Evolutionary conservation across 2,797 vertebrate genomes (phyloP), one percentile per base, ranked within the genome.

Genomic region (Micrastur ruficollis): DNA sequence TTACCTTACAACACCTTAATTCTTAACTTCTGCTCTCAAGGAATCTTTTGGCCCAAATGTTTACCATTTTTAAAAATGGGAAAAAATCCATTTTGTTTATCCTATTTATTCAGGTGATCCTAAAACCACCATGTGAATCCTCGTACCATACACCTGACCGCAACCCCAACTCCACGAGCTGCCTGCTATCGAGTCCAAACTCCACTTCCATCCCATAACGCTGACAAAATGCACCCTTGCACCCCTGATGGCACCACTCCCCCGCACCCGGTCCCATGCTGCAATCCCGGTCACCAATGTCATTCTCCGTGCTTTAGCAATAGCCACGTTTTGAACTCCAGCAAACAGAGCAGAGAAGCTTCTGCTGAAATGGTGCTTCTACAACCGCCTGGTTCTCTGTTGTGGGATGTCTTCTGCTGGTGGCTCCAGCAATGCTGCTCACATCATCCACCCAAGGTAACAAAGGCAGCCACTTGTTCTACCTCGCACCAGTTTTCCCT

Each of bases 161-260:
- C 52, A 19, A 31, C 25, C 38, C 36, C 32, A 55, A 0, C 2
- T 5, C 49, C 34, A 34, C 32, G 23, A 4, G 36, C 63, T 38
- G 58, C 75, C 46, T 9, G 19, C 27, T 32, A 11, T 5, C 0
- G 3, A 31, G 47, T 27, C 73, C 25, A 18, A 50, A 16, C 62
- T 34, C 68, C 31, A 6, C 29, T 22, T 26, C 31, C 40, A n/a
- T 4, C 59, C 72, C 6, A 0, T 8, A 59, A 23, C 1, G 1
- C 72, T 5, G 46, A 19, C 52, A 40, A 32, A 46, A 40, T 2
- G 4, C 31, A 6, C 32, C 19, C 27, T 31, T 3, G 2, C 23
- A 7, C 6, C 22, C 40, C 40, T 25, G 25, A 32, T 0, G 6
- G 20, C 47, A n/a, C 61, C 5, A 6, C 47, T 36, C 15, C 59